Percentiles rank a stretch among this genome's conserved stretches.
Evolutionary conservation across 2,797 vertebrate genomes (phyloP).

Genomic region (Girardinus metallicus): DNA sequence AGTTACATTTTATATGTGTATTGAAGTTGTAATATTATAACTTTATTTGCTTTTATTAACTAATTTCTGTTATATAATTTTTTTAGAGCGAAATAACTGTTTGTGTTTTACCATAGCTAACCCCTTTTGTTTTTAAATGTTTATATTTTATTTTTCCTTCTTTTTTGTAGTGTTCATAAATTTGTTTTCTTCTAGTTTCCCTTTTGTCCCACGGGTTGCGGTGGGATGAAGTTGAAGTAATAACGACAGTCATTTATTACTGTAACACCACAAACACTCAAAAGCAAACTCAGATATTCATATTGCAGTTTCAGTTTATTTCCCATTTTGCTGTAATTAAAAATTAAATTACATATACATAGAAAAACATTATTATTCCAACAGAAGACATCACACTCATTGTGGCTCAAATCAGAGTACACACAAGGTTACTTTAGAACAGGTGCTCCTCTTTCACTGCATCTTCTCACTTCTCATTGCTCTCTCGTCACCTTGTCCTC

Average conservation of each 20-base stretch:
- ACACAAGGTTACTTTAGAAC: slow-evolving; percentile 43
- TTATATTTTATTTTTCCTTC: too few relatives aligned
- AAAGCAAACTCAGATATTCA: neutral
- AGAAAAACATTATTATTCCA: slow-evolving; percentile 70
- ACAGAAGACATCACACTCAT: slow-evolving; percentile 53
- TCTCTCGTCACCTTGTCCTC: slow-evolving; percentile 30
- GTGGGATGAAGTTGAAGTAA: too few relatives aligned
- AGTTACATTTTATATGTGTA: neutral
- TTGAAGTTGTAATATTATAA: too few relatives aligned
- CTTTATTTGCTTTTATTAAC: neutral
- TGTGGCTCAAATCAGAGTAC: slow-evolving; percentile 57
- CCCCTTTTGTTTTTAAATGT: too few relatives aligned
- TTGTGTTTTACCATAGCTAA: too few relatives aligned
- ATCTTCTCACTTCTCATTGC: slow-evolving; percentile 10
- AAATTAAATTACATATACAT: slow-evolving; percentile 75
- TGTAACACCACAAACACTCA: slow-evolving; percentile 14
- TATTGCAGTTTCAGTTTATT: slow-evolving; percentile 63
- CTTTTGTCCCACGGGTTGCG: too few relatives aligned
- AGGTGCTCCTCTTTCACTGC: slow-evolving; percentile 34
- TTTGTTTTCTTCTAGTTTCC: neutral
- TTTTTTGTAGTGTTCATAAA: neutral
- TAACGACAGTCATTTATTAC: neutral
- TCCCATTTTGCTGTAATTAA: slow-evolving; percentile 61
- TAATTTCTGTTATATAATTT: too few relatives aligned
- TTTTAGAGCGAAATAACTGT: too few relatives aligned